These are phyloP conservation scores for Anthopleura xanthogrammica DNA, from an alignment of 92 coral and sea anemone genomes.

Conservation along the genomic window DNA sequence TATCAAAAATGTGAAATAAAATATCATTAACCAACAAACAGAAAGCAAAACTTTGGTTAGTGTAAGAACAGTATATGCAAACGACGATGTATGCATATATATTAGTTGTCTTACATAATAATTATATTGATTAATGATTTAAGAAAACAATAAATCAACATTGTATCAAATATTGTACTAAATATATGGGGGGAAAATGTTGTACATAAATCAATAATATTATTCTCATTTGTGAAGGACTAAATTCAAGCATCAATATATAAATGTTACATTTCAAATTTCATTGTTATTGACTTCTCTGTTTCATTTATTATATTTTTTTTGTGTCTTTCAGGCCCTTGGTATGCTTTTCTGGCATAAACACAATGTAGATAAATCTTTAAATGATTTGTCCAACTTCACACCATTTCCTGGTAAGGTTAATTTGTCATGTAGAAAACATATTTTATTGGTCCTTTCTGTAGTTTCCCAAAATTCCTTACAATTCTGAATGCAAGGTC, in stretches of 20 bases:
- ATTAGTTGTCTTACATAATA: background rate
- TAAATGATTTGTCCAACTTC: conserved; percentile 87
- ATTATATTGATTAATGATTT: no score
- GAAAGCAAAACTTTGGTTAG: background rate
- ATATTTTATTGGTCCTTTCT: no score
- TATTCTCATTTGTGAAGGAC: no score
- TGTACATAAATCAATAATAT: no score
- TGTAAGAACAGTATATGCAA: background rate
- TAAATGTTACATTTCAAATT: background rate
- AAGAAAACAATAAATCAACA: no score
- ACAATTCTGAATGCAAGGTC: no score
- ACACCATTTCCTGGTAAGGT: conserved; percentile 95
- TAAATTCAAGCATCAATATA: no score
- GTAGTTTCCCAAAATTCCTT: no score
- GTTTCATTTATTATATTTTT: background rate
- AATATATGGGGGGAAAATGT: no score
- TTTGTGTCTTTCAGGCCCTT: conserved; percentile 62
- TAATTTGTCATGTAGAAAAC: no score
- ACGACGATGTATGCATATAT: background rate
- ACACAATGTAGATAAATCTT: conserved; percentile 89
- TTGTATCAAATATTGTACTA: no score
- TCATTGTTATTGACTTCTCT: background rate
- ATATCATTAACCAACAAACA: background rate
- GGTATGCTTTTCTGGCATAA: conserved; percentile 99
- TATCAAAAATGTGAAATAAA: background rate